phyloP scores from a whole-genome alignment of 2,888 invertebrate genomes.

The Drymonia ruficornis region DNA sequence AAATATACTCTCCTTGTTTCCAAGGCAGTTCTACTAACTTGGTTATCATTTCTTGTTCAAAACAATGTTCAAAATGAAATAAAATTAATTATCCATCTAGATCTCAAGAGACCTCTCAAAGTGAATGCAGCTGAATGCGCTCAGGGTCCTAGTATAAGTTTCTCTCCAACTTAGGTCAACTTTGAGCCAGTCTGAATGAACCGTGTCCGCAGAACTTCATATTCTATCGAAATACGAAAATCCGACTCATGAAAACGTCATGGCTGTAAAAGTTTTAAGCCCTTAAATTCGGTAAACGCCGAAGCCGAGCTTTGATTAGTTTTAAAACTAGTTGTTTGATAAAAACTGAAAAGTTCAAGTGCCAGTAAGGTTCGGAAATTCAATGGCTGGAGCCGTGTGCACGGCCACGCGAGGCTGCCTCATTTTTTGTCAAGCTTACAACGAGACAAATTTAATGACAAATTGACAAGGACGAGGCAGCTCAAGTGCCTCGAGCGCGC shows the following conservation, averaged over 20 bases:
- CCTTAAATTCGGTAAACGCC: background rate
- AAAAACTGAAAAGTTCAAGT: background rate
- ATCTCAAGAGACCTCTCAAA: background rate
- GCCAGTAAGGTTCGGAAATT: no score
- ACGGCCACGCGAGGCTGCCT: no score
- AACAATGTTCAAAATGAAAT: conserved; percentile 1
- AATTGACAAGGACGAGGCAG: no score
- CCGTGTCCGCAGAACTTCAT: background rate
- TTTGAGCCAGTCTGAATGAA: background rate
- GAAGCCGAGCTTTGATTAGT: background rate
- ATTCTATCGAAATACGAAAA: background rate
- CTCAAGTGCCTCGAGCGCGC: no score
- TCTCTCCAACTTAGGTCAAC: background rate
- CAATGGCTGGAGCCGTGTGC: no score
- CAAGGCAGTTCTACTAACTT: no score
- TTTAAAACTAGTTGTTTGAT: background rate
- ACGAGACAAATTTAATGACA: no score
- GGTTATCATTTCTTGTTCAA: background rate
- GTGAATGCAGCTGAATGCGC: background rate
- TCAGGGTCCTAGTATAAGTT: background rate
- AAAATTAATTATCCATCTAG: background rate
- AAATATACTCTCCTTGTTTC: no score
- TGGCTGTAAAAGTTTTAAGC: background rate
- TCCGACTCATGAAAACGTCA: background rate
- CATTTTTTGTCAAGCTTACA: no score